Evolutionary conservation across 2,797 vertebrate species (phyloP), one percentile per base, ranked within the genome.

Genomic region (Leptodactylus fallax): DNA sequence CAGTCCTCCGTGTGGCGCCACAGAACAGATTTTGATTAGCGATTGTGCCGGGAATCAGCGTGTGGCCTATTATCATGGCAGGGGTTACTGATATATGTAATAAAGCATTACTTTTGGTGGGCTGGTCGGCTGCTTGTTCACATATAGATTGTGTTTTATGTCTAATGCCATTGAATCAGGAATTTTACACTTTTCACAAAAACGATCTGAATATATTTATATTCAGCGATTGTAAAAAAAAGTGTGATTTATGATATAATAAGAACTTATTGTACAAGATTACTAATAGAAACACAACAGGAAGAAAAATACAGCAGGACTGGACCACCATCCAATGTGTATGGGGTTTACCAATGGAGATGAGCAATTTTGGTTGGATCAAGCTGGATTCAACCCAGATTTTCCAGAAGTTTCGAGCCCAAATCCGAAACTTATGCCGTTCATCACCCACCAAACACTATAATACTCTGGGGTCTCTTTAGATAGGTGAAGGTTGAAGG

Each of bases 11-110:
- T 19, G n/a, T 45, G 14, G 1, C 21, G 21, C 21, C 17, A 11
- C 72, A 61, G 83, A 21, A 49, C 72, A 65, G 72, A 85, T 51
- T 78, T 23, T 85, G 83, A 85, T 85, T 77, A 85, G 77, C 14
- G 72, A 77, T 63, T 77, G 72, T 53, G 72, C 58, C 53, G 83
- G 83, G 83, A 85, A 53, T 85, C 83, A 27, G 56, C 36, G n/a
- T 61, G 71, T 27, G 49, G 45, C 72, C 76, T 72, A 77, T 85
- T 85, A 85, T 63, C 21, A 21, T 85, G 69, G 69, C 71, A 63
- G 61, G 72, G 83, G 72, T 65, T 85, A 77, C 58, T 63, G 83
- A 78, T 85, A 77, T 85, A 25, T 77, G 55, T 61, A 76, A 45
- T 63, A 85, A 77, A 63, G 72, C 53, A 77, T 77, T 85, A 77